phyloP scores from a whole-genome alignment of 2,797 vertebrate species.

The Coregonus ussuriensis region DNA sequence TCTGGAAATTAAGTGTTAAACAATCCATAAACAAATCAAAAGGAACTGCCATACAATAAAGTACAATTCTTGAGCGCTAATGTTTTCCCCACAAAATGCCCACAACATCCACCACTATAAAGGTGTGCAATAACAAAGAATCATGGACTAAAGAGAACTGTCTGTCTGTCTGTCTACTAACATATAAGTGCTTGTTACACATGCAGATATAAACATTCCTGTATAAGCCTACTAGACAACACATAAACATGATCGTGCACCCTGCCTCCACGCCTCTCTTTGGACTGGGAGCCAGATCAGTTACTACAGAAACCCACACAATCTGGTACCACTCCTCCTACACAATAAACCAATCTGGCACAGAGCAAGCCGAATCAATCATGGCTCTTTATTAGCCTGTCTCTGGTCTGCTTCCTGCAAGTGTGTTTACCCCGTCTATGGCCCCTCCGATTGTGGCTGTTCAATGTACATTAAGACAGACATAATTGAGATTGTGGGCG shows the following conservation, averaged over 20 bases:
- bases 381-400: slow-evolving; percentile 81
- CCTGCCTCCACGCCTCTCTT: slow-evolving; percentile 29
- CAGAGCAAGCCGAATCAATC: slow-evolving; percentile 77
- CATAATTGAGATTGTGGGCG: slow-evolving; percentile 80
- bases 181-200: neutral
- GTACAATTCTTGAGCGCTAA: slow-evolving; percentile 10
- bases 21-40: slow-evolving; percentile 40
- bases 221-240: neutral
- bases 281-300: slow-evolving; percentile 52
- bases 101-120: neutral
- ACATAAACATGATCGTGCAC: slow-evolving; percentile 43
- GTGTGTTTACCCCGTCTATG: slow-evolving; percentile 75
- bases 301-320: slow-evolving; percentile 65
- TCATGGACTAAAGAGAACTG: too few species aligned
- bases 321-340: slow-evolving; percentile 73
- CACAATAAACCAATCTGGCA: slow-evolving; percentile 74
- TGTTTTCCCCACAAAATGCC: neutral
- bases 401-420: slow-evolving; percentile 76
- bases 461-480: slow-evolving; percentile 77
- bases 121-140: neutral
- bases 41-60: slow-evolving; percentile 33
- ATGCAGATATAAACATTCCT: slow-evolving; percentile 12
- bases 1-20: slow-evolving; percentile 32
- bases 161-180: neutral
- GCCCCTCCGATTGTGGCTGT: slow-evolving; percentile 69